Evolutionary conservation across 92 coral and sea anemone species (phyloP), one percentile per base, ranked within the genome.

Genomic region (Porites lobata): DNA sequence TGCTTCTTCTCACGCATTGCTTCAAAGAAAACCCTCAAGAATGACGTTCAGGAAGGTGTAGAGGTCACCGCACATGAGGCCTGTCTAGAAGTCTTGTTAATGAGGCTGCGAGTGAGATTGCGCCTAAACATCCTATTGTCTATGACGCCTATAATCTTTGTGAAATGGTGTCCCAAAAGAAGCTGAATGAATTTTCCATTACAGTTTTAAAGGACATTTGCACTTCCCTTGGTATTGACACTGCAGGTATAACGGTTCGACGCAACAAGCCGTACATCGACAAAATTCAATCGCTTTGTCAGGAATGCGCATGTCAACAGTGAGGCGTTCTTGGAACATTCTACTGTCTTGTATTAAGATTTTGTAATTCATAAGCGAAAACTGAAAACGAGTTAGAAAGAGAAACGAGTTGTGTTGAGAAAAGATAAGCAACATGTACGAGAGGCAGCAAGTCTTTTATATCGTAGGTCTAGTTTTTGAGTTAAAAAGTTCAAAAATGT

Each of bases 181-280:
- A 79, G 79, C 76, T 87, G 52, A 87, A 21, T 54, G 72, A 76
- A 67, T 73, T 87, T 72, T 83, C 86, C 50, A 70, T 87, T 19
- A 56, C 91, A 50, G 74, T 87, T 18, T 77, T 80, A 75, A 80
- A 83, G 81, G 81, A 80, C 81, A 87, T 87, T 76, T 87, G 86
- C 56, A 79, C 74, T 54, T 76, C 61, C 64, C 69, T 78, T 57
- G 85, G 65, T 11, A 69, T 86, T 52, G 84, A 56, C 66, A 18
- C 47, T 7, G 18, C 79, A 76, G 86, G 71, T 58, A 57, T 87
- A 26, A 79, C 32, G 38, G 82, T 80, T 78, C 38, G 69, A 65
- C 91, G 83, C 53, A 82, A 83, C 22, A 83, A 88, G 72, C 91
- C 87, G 50, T 88, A 88, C 63, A 73, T 78, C 65, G 71, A 78